Evolutionary conservation across 2,888 invertebrate genomes (phyloP).

Genomic region (Atethmia centrago): DNA sequence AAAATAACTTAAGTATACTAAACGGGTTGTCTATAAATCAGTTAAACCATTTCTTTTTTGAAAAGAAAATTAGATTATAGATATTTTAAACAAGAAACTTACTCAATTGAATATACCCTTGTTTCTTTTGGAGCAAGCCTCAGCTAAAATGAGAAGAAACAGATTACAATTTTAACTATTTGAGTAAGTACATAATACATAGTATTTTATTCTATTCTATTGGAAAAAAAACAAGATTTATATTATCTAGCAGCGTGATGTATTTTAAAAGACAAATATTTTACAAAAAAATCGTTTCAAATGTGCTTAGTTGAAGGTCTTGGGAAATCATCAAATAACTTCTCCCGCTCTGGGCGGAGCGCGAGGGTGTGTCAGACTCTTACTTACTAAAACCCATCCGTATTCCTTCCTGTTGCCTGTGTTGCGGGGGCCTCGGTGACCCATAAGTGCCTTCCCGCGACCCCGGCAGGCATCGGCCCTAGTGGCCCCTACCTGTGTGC

Average conservation of each 20-base stretch:
- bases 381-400: too few species aligned
- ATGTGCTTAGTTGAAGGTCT: too few species aligned
- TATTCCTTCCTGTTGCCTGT: too few species aligned
- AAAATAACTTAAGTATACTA: background rate
- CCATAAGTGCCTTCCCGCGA: too few species aligned
- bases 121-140: slow-evolving; percentile 61
- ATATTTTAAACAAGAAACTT: slow-evolving; percentile 63
- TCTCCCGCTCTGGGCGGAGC: too few species aligned
- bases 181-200: background rate
- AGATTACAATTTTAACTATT: background rate
- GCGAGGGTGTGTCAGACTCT: too few species aligned
- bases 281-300: too few species aligned
- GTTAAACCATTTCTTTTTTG: background rate
- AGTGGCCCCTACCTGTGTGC: too few species aligned
- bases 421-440: too few species aligned
- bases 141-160: slow-evolving; percentile 28
- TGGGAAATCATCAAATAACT: too few species aligned
- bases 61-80: too few species aligned
- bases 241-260: background rate
- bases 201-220: background rate
- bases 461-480: too few species aligned
- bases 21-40: background rate
- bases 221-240: background rate
- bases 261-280: background rate
- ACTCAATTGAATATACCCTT: slow-evolving; percentile 79